Conservation (phyloP, 2,888 invertebrate genomes). For the Girardia tigrina region DNA sequence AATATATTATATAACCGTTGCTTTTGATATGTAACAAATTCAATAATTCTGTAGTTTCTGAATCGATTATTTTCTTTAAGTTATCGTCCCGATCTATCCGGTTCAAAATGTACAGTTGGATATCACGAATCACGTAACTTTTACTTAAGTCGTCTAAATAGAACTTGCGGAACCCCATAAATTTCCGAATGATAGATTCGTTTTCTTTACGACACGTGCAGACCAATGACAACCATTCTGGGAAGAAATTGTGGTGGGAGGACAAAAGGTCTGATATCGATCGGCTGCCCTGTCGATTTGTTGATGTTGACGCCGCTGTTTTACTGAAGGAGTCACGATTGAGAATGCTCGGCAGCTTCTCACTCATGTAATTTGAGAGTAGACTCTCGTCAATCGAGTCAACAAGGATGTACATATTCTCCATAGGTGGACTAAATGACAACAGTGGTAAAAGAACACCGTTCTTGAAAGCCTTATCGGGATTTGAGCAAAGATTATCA, state of each 20-base stretch:
- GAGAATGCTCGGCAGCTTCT: not conserved
- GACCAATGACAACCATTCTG: constrained; percentile 77
- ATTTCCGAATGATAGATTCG: constrained; percentile 63
- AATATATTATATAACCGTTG: constrained; percentile 59
- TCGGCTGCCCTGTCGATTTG: constrained; percentile 37
- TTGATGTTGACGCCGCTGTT: no score
- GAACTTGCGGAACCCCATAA: constrained; percentile 68
- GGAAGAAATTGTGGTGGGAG: constrained; percentile 74
- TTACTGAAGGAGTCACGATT: not conserved
- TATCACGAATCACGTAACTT: constrained; percentile 70
- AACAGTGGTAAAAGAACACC: constrained; percentile 71
- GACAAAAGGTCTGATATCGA: constrained; percentile 61
- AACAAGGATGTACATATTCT: constrained; percentile 69
- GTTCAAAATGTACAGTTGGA: constrained; percentile 75
- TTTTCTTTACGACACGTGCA: constrained; percentile 67
- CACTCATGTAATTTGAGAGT: constrained; percentile 35
- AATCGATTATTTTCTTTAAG: constrained; percentile 70
- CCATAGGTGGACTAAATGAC: constrained; percentile 67
- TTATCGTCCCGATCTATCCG: constrained; percentile 75
- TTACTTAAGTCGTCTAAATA: constrained; percentile 74
- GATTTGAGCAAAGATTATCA: constrained; percentile 54
- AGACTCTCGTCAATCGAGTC: constrained; percentile 74
- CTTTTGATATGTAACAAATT: constrained; percentile 88
- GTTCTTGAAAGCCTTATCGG: constrained; percentile 77
- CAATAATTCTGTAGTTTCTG: constrained; percentile 79